These are phyloP conservation scores for Stegophylla sp. DNA, from an alignment of 2,888 invertebrate genomes.

Conservation along the genomic window DNA sequence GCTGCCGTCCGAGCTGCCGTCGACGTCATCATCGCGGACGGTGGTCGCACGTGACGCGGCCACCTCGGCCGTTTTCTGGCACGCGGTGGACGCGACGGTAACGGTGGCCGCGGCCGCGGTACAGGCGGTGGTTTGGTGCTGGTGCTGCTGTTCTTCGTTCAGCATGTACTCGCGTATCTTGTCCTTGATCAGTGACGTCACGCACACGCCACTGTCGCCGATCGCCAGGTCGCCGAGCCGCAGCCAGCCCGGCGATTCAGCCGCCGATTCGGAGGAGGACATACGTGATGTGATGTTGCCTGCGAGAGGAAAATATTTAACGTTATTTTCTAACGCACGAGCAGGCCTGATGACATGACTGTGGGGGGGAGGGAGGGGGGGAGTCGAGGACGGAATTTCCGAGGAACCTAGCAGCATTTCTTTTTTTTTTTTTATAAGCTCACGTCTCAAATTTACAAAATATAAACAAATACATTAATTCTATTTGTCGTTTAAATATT, in stretches of 20 bases:
- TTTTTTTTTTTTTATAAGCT: no score
- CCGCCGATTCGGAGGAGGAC: conserved; percentile 39
- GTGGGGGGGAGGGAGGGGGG: no score
- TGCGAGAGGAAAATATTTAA: conserved; percentile 4
- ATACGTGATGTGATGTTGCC: no score
- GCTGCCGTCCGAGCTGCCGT: neutral
- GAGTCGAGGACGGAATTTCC: no score
- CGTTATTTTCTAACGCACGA: no score
- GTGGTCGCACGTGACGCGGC: conserved; percentile 27
- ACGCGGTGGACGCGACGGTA: neutral
- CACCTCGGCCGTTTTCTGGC: neutral
- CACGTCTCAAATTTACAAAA: no score
- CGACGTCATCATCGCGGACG: neutral
- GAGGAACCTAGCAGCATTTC: no score
- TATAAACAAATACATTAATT: no score
- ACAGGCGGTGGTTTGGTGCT: no score
- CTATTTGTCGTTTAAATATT: no score
- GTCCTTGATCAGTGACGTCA: conserved; percentile 60
- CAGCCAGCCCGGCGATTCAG: conserved; percentile 48
- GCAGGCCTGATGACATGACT: no score
- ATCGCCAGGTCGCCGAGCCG: conserved; percentile 45
- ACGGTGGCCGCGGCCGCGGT: neutral
- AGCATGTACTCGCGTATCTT: conserved; percentile 61
- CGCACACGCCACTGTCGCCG: conserved; percentile 59
- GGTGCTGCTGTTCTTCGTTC: conserved; percentile 58